Evolutionary conservation across 2,888 invertebrate species (phyloP).

Genomic region (Tetheella fluctuosa): DNA sequence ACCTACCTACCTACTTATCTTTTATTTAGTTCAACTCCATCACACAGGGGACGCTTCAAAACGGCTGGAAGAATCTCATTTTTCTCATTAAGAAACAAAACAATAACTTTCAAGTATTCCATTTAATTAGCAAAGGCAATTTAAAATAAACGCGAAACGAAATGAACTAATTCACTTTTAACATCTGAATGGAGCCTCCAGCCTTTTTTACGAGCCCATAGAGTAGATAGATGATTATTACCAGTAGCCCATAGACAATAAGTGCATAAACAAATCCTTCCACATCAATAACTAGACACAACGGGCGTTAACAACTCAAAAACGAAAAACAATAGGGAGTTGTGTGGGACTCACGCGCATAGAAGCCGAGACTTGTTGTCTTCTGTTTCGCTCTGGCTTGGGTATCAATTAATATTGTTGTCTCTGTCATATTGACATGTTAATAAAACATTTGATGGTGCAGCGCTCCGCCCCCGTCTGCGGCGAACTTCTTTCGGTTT

Average conservation of each 20-base stretch:
- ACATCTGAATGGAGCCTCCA: constrained; percentile 12
- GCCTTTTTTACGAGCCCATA: constrained; percentile 17
- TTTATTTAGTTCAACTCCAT: too few relatives aligned
- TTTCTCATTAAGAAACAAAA: constrained; percentile 7
- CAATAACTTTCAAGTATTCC: constrained; percentile 2
- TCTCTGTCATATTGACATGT: constrained; percentile 67
- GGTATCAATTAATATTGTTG: constrained; percentile 36
- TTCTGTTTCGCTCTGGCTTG: constrained; percentile 41
- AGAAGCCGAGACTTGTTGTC: constrained; percentile 45
- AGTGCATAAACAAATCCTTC: constrained; percentile 46
- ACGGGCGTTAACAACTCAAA: constrained; percentile 55
- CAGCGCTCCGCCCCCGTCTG: constrained; percentile 53
- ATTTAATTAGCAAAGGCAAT: constrained; percentile 12
- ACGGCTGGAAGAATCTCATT: not conserved
- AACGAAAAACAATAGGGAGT: constrained; percentile 58
- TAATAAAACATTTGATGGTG: constrained; percentile 58
- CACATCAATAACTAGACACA: constrained; percentile 56
- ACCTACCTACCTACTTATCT: too few relatives aligned
- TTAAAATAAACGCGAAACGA: constrained; percentile 1
- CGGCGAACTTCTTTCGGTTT: constrained; percentile 33
- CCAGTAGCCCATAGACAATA: constrained; percentile 51
- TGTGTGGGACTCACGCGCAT: constrained; percentile 57
- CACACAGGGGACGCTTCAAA: not conserved
- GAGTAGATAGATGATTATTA: constrained; percentile 17
- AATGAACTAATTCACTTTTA: constrained; percentile 13